A percentile compares a stretch with the other conserved stretches of the same genome.
Evolutionary conservation across 2,797 vertebrate genomes (phyloP).

Genomic region (Pristis pectinata): DNA sequence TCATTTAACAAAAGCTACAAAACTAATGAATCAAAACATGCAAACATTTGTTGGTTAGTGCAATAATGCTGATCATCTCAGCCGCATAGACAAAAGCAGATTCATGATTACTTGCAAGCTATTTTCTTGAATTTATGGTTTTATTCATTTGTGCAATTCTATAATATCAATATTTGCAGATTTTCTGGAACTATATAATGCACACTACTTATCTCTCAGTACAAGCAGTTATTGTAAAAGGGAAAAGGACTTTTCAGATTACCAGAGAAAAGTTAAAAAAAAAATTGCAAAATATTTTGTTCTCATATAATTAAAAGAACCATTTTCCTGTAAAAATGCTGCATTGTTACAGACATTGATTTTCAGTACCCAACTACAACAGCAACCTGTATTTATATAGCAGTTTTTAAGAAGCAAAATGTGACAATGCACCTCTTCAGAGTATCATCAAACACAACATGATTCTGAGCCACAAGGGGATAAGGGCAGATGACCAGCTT

Average conservation of each 20-base stretch:
- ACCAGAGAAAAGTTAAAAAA: neutral
- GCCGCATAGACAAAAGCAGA: neutral
- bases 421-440: too few species aligned
- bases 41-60: neutral
- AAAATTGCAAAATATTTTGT: neutral
- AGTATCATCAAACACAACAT: too few species aligned
- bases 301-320: neutral
- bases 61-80: neutral
- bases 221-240: neutral
- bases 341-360: neutral
- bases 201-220: neutral
- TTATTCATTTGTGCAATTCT: neutral
- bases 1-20: neutral
- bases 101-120: neutral
- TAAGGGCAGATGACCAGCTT: too few species aligned
- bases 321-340: neutral
- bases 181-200: neutral
- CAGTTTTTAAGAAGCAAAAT: too few species aligned
- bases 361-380: too few species aligned
- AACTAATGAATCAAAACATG: neutral
- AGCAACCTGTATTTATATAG: too few species aligned
- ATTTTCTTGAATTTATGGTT: neutral
- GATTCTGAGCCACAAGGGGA: too few species aligned
- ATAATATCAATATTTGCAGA: neutral
- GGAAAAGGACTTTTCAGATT: constrained; percentile 1